Conservation (phyloP, 2,113 vertebrate species). For the Pycnonotus jocosus region DNA sequence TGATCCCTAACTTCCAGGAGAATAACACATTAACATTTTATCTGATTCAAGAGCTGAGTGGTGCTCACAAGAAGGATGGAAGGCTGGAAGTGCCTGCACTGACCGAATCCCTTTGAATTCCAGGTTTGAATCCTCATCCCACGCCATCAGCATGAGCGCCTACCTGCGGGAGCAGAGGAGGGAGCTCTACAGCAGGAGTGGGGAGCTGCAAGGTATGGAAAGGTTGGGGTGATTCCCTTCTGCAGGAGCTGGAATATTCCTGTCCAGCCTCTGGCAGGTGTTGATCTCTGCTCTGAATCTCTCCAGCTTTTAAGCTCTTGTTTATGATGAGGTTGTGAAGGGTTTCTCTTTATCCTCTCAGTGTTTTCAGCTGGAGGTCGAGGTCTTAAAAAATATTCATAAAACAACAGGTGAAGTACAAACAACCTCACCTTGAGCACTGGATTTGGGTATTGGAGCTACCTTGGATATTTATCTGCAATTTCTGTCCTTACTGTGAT, state of each 20-base stretch:
- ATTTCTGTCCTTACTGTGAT: not conserved
- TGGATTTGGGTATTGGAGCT: not conserved
- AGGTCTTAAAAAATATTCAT: not conserved
- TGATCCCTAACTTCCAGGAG: not conserved
- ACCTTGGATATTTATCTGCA: not conserved
- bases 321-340: not conserved
- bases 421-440: accelerated
- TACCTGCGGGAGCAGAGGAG: slow-evolving; percentile 93
- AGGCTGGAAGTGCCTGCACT: not conserved
- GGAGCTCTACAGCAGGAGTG: slow-evolving; percentile 97
- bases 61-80: not conserved
- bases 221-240: not conserved
- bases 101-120: not conserved
- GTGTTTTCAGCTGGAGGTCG: not conserved
- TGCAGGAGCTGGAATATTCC: not conserved
- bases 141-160: slow-evolving; percentile 98
- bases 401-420: not conserved
- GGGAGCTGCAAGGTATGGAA: slow-evolving; percentile 91
- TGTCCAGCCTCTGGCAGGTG: not conserved
- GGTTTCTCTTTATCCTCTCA: not conserved
- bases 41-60: not conserved
- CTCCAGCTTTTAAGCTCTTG: not conserved
- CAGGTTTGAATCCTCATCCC: slow-evolving; percentile 96
- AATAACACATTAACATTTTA: accelerated
- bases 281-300: not conserved